phyloP scores from a whole-genome alignment of 1,140 invertebrate genomes.

The Lerema accius region DNA sequence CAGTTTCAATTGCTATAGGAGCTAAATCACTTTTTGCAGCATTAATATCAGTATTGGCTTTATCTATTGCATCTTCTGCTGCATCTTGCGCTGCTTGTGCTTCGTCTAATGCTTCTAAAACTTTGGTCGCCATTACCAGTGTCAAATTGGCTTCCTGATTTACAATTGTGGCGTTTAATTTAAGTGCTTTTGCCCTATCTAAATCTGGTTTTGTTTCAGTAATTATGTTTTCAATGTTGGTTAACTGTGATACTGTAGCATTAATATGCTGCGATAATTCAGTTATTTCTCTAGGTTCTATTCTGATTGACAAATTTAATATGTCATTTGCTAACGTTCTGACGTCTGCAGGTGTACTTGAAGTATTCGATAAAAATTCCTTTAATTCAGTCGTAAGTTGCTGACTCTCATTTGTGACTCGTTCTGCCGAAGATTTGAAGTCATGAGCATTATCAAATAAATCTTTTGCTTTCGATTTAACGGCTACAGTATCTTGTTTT shows the following conservation, averaged over 20 bases:
- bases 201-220: slow-evolving; percentile 92
- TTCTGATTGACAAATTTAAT: slow-evolving; percentile 83
- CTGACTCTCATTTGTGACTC: slow-evolving; percentile 81
- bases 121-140: slow-evolving; percentile 83
- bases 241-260: slow-evolving; percentile 91
- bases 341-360: slow-evolving; percentile 92
- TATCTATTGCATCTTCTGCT: slow-evolving; percentile 90
- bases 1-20: slow-evolving; percentile 86
- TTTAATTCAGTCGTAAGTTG: slow-evolving; percentile 87
- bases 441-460: slow-evolving; percentile 78
- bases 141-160: slow-evolving; percentile 87
- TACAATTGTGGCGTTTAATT: slow-evolving; percentile 89
- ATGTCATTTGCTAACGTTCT: slow-evolving; percentile 90
- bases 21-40: slow-evolving; percentile 89
- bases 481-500: slow-evolving; percentile 83
- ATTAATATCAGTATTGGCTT: slow-evolving; percentile 90
- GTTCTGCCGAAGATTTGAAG: slow-evolving; percentile 79
- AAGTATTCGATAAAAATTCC: slow-evolving; percentile 89
- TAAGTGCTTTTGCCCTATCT: slow-evolving; percentile 88
- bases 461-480: slow-evolving; percentile 79
- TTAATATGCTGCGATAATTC: slow-evolving; percentile 93
- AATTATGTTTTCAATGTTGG: slow-evolving; percentile 95
- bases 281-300: slow-evolving; percentile 93
- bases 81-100: slow-evolving; percentile 90
- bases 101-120: slow-evolving; percentile 84